A percentile compares a stretch with the other conserved stretches of the same genome.
phyloP scores from a whole-genome alignment of 2,888 invertebrate genomes.

The Xestia sexstrigata region DNA sequence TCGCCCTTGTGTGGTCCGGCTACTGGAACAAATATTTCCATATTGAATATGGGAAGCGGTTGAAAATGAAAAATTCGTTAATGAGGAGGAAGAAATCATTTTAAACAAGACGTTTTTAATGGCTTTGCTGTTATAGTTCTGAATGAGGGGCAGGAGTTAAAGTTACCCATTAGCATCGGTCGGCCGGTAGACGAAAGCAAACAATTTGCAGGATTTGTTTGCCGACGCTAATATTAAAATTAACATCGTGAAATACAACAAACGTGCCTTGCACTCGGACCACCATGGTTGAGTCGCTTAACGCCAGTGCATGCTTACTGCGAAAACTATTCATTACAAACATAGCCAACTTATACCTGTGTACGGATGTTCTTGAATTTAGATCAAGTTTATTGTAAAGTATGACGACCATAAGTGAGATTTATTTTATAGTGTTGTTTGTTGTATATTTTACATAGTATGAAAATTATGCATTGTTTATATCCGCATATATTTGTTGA shows the following conservation, averaged over 20 bases:
- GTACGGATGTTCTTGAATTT: constrained; percentile 65
- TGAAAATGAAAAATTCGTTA: constrained; percentile 66
- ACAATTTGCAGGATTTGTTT: constrained; percentile 85
- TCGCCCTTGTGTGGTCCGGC: constrained; percentile 82
- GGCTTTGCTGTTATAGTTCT: constrained; percentile 28
- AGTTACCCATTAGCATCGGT: constrained; percentile 73
- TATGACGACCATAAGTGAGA: constrained; percentile 36
- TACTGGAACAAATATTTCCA: constrained; percentile 75
- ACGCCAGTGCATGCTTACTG: constrained; percentile 70
- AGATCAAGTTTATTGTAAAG: constrained; percentile 47
- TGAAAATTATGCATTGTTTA: constrained; percentile 35
- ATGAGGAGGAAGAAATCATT: constrained; percentile 67
- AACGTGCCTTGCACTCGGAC: constrained; percentile 86
- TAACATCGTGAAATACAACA: constrained; percentile 88
- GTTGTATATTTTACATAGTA: constrained; percentile 23
- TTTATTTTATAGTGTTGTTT: constrained; percentile 39
- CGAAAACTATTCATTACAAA: constrained; percentile 65
- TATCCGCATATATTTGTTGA: not conserved
- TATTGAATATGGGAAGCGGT: constrained; percentile 71
- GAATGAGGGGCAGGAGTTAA: constrained; percentile 53
- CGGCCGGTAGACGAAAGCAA: constrained; percentile 77
- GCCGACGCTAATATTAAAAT: constrained; percentile 89
- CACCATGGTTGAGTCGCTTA: constrained; percentile 81
- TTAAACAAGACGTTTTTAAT: constrained; percentile 34
- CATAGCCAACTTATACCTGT: constrained; percentile 49